Percentiles rank a stretch among this genome's conserved stretches.
phyloP scores from a whole-genome alignment of 2,797 vertebrate genomes.

The Gymnoscopelus braueri region DNA sequence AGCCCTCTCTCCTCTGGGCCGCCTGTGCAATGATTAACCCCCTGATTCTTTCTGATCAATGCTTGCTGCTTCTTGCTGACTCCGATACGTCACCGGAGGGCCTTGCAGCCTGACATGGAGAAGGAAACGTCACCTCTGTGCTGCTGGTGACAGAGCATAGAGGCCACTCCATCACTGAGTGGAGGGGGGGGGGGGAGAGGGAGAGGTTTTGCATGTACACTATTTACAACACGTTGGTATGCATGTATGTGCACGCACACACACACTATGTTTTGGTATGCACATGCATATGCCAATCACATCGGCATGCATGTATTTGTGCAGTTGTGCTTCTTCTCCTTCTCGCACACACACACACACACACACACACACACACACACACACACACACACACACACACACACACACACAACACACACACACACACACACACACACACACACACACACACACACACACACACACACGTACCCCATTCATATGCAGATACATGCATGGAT shows the following conservation, averaged over 20 bases:
- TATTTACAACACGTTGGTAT: conserved; percentile 1
- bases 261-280: conserved; percentile 9
- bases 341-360: background rate
- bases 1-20: conserved; percentile 67
- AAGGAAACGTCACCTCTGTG: conserved; percentile 83
- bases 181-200: background rate
- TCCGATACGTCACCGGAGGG: conserved; percentile 82
- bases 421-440: conserved; percentile 12
- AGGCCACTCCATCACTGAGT: conserved; percentile 72
- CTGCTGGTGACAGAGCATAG: conserved; percentile 73
- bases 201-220: background rate
- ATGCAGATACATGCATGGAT: background rate
- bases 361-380: conserved; percentile 15
- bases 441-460: conserved; percentile 17
- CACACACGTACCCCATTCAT: background rate
- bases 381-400: conserved; percentile 1
- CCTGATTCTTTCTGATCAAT: conserved; percentile 80
- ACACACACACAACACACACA: conserved; percentile 14
- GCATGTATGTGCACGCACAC: conserved; percentile 9
- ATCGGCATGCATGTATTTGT: background rate
- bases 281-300: conserved; percentile 1
- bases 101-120: conserved; percentile 84
- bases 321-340: no score
- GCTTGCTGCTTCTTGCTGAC: conserved; percentile 79
- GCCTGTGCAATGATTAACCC: conserved; percentile 85